Base-by-base conservation (phyloP, 2,113 vertebrate species). In the Chrysochloris asiatica region DNA sequence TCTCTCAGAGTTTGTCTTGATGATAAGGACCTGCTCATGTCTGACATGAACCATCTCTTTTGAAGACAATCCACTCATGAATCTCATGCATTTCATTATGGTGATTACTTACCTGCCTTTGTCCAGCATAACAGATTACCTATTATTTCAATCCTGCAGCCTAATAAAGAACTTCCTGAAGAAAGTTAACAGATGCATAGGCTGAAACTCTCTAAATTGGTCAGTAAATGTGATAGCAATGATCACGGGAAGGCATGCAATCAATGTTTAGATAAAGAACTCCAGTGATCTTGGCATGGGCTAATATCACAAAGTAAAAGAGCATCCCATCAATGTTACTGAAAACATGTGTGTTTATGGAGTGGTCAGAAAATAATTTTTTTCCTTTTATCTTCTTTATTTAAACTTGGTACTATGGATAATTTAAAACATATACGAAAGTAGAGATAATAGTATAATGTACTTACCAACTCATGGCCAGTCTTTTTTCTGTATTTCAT, bases 61-160 rank as follows among this genome's bases (percentile, higher is more conserved):
- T 93, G 86, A 94, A 78, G 88, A 83, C 83, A 90, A 95, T 67
- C 47, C 65, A 84, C 76, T 93, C 92, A 33, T 81, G 90, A 94
- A 94, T 95, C 92, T 94, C 92, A 88, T 92, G 56, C 88, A 92
- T 94, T 93, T 93, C 83, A 94, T 95, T 94, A 94, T 92, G 92
- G 50, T 92, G 83, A 90, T 96, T 92, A 79, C 88, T 84, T 84
- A 88, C 86, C 93, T 95, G 86, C 90, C 80, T 94, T 83, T 96
- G 90, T 81, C 83, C 88, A 85, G 10, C 47, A 43, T 95, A 52
- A 72, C 4, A 10, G 50, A 47, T 63, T 84, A 63, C 65, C 81
- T 92, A 59, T 89, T 79, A 89, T 87, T 50, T 95, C 77, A 88
- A 19, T n/a, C 45, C 28, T 77, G 24, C 43, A 83, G 79, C 33